Percentiles rank a stretch among this genome's conserved stretches.
Evolutionary conservation across 30 jellyfish, hydroid and myxozoan genomes (phyloP).

Genomic region (Chironex yamaguchii): DNA sequence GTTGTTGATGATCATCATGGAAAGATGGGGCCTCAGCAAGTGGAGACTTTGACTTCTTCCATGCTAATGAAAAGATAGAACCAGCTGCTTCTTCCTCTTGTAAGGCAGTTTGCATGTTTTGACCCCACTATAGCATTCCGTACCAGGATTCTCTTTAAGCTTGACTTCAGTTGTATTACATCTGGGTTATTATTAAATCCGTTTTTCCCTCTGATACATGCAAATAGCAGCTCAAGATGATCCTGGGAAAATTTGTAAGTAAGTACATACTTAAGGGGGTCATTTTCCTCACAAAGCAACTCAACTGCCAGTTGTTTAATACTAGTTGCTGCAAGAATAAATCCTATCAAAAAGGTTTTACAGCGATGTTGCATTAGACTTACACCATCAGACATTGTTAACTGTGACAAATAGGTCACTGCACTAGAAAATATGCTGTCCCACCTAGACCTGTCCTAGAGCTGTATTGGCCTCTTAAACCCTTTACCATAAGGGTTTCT

Average conservation of each 20-base stretch:
- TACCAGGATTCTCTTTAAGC: conserved; percentile 40
- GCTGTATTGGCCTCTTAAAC: background rate
- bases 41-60: conserved; percentile 39
- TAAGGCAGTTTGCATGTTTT: conserved; percentile 39
- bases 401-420: background rate
- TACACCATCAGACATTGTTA: background rate
- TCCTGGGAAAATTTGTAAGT: conserved; percentile 78
- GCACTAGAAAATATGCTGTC: background rate
- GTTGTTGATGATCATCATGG: conserved; percentile 7
- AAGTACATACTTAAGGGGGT: conserved; percentile 57
- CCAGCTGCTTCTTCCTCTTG: conserved; percentile 50
- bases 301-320: no score
- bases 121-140: conserved; percentile 57
- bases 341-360: background rate
- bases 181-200: conserved; percentile 66
- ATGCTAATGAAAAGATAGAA: conserved; percentile 15
- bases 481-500: background rate
- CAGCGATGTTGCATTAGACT: background rate
- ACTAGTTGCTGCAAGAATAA: background rate
- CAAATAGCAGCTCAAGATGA: conserved; percentile 66
- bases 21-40: background rate
- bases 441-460: background rate
- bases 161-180: conserved; percentile 48
- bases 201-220: conserved; percentile 54
- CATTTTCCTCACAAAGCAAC: no score